A percentile compares a stretch with the other conserved stretches of the same genome.
Conservation (phyloP, 2,113 vertebrate species). For the Puffinus mauretanicus region DNA sequence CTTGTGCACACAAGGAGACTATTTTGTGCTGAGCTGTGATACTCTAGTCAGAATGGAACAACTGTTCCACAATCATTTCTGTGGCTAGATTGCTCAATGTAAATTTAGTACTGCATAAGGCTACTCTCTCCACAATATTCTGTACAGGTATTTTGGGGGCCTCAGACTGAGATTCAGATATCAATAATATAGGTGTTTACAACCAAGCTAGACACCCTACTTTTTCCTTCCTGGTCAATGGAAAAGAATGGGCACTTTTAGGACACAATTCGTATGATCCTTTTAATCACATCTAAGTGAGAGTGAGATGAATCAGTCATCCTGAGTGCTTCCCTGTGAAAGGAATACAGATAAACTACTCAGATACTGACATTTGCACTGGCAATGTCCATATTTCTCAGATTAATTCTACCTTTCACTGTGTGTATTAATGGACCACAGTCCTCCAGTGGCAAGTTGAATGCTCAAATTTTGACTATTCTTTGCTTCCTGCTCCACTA, state of each 20-base stretch:
- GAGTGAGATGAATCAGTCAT: background rate
- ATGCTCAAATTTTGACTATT: background rate
- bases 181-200: background rate
- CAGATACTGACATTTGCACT: background rate
- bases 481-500: background rate
- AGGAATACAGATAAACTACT: background rate
- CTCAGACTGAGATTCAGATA: background rate
- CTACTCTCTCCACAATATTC: background rate
- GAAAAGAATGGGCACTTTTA: background rate
- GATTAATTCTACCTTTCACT: background rate
- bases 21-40: background rate
- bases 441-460: background rate
- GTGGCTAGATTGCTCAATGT: background rate
- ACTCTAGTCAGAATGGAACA: background rate
- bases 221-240: background rate
- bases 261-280: background rate
- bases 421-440: background rate
- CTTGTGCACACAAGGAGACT: background rate
- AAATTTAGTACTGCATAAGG: background rate
- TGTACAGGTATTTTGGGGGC: background rate
- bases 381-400: background rate
- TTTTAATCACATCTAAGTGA: background rate
- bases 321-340: background rate
- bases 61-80: background rate
- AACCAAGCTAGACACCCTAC: background rate